phyloP scores from a whole-genome alignment of 2,797 vertebrate species.

The Atherinosoma microstoma region DNA sequence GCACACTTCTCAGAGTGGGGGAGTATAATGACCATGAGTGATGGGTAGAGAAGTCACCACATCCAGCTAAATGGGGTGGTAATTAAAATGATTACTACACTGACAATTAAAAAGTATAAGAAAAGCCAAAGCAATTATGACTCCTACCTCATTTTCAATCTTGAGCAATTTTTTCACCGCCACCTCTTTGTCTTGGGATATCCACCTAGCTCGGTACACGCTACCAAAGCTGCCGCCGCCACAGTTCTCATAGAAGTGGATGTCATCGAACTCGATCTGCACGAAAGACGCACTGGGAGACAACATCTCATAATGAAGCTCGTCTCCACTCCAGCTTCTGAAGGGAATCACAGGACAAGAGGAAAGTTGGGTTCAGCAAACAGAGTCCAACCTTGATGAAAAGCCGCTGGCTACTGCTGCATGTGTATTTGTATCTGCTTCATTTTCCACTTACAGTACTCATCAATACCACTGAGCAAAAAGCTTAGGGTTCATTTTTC shows the following conservation, averaged over 20 bases:
- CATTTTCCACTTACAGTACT: constrained; percentile 43
- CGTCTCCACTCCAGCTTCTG: constrained; percentile 84
- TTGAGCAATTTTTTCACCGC: constrained; percentile 99
- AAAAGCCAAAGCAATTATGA: constrained; percentile 80
- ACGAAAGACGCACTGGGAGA: constrained; percentile 95
- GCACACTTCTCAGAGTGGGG: constrained; percentile 73
- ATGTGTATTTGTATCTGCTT: constrained; percentile 22
- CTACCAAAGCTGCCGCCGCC: constrained; percentile 98
- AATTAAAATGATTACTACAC: constrained; percentile 87
- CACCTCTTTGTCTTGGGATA: constrained; percentile 98
- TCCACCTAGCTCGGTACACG: constrained; percentile 97
- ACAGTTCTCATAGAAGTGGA: constrained; percentile 98
- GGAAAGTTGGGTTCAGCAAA: constrained; percentile 41
- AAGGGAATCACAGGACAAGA: constrained; percentile 26
- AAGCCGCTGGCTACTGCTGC: background rate
- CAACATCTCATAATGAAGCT: constrained; percentile 96
- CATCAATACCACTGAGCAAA: constrained; percentile 58
- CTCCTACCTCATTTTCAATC: constrained; percentile 98
- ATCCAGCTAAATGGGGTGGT: constrained; percentile 79
- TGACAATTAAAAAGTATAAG: constrained; percentile 86
- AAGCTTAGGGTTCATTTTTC: constrained; percentile 51
- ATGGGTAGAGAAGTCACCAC: constrained; percentile 81
- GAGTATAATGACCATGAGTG: constrained; percentile 82
- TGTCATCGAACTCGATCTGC: constrained; percentile 95
- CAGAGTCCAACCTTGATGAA: constrained; percentile 31